These are phyloP conservation scores for Ceraclea dissimilis DNA, from an alignment of 2,888 invertebrate genomes.

Conservation along the genomic window DNA sequence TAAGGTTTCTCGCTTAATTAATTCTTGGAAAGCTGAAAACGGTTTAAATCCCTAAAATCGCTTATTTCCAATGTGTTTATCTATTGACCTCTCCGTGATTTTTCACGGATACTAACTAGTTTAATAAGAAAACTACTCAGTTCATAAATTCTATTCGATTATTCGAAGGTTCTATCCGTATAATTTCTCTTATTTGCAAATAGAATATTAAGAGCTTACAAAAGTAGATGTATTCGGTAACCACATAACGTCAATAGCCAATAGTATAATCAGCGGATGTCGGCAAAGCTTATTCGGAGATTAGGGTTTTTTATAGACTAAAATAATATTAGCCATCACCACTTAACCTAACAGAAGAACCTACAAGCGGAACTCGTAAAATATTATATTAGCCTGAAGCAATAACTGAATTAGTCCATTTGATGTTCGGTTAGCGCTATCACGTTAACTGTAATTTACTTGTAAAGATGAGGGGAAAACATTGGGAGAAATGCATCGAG, in stretches of 20 bases:
- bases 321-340: not conserved
- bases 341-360: not conserved
- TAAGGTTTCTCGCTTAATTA: too few species aligned
- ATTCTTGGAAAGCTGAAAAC: too few species aligned
- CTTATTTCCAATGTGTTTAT: too few species aligned
- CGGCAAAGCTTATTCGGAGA: constrained; percentile 1
- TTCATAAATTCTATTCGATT: too few species aligned
- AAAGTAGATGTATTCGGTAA: not conserved
- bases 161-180: too few species aligned
- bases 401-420: not conserved
- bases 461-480: not conserved
- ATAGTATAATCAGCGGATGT: constrained; percentile 6
- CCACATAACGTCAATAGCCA: not conserved
- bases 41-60: too few species aligned
- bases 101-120: too few species aligned
- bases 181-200: too few species aligned
- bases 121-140: too few species aligned
- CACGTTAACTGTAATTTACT: not conserved
- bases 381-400: not conserved
- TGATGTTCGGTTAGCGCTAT: not conserved
- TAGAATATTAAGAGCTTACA: too few species aligned
- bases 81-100: too few species aligned
- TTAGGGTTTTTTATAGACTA: not conserved
- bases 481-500: not conserved
- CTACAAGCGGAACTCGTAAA: constrained; percentile 6